These are phyloP conservation scores for Mystacides longicornis DNA, from an alignment of 2,888 invertebrate species.

Conservation along the genomic window DNA sequence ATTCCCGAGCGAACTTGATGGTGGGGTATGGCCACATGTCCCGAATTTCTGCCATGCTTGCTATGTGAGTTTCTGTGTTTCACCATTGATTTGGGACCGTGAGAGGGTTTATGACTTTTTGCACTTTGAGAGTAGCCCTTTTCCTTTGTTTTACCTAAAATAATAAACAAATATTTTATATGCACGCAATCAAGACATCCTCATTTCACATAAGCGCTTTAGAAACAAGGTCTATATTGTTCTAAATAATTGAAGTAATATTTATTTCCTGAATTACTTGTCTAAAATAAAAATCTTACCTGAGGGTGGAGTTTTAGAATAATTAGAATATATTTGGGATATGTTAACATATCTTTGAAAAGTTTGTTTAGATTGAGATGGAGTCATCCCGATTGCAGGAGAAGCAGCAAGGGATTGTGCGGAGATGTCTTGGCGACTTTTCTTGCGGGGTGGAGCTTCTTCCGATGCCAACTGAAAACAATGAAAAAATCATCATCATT, in stretches of 20 bases:
- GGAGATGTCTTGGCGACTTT: constrained; percentile 40
- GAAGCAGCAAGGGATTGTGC: constrained; percentile 34
- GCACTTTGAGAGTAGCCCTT: constrained; percentile 47
- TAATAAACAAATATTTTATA: constrained; percentile 15
- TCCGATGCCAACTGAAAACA: constrained; percentile 27
- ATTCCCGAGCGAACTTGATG: constrained; percentile 22
- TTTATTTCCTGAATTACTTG: no score
- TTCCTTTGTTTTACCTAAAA: constrained; percentile 44
- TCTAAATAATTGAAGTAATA: no score
- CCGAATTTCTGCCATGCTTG: constrained; percentile 23
- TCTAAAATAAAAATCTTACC: neutral
- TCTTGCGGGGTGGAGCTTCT: constrained; percentile 41
- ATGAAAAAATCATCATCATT: neutral
- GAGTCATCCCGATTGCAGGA: constrained; percentile 37
- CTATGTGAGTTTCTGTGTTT: constrained; percentile 23
- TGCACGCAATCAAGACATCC: no score
- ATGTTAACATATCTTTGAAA: constrained; percentile 46
- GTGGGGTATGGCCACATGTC: constrained; percentile 22
- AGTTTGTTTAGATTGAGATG: constrained; percentile 40
- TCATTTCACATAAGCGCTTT: no score
- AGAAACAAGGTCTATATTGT: no score
- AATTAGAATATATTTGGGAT: constrained; percentile 46
- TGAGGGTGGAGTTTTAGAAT: constrained; percentile 37
- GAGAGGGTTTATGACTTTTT: constrained; percentile 43
- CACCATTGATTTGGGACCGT: constrained; percentile 20